Conservation (phyloP, 2,888 invertebrate genomes). For the Chrysolina americana region DNA sequence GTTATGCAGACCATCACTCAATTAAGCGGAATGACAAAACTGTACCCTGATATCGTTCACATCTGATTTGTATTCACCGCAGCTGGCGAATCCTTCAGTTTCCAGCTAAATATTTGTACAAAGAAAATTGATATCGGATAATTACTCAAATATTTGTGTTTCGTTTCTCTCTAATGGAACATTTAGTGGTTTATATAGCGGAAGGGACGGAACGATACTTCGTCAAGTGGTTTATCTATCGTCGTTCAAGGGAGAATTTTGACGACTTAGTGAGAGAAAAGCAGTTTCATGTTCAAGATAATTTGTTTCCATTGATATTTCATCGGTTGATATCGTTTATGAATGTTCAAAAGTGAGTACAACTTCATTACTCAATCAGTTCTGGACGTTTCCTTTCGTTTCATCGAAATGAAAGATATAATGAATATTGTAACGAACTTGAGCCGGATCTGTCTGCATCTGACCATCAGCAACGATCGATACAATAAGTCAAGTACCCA, state of each 20-base stretch:
- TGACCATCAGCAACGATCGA: too few species aligned
- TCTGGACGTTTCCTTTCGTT: too few species aligned
- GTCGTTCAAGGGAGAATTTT: not conserved
- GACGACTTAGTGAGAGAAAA: too few species aligned
- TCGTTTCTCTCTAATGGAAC: conserved; percentile 9
- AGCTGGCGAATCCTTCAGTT: conserved; percentile 10
- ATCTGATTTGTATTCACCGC: conserved; percentile 13
- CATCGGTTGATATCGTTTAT: too few species aligned
- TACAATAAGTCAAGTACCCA: too few species aligned
- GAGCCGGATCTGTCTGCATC: too few species aligned
- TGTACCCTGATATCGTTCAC: not conserved
- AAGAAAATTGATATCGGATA: conserved; percentile 28
- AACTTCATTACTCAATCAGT: too few species aligned
- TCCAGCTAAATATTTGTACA: conserved; percentile 18
- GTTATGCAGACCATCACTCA: not conserved
- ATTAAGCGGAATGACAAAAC: not conserved
- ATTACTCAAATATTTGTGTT: conserved; percentile 28
- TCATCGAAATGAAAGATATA: too few species aligned
- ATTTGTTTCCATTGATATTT: too few species aligned
- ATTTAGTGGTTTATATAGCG: not conserved
- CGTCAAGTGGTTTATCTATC: not conserved
- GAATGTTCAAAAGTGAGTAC: too few species aligned
- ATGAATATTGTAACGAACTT: too few species aligned
- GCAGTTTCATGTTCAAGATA: too few species aligned
- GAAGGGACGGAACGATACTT: not conserved